Base-by-base conservation (phyloP, 2,113 vertebrate species). In the Nematolebias whitei region DNA sequence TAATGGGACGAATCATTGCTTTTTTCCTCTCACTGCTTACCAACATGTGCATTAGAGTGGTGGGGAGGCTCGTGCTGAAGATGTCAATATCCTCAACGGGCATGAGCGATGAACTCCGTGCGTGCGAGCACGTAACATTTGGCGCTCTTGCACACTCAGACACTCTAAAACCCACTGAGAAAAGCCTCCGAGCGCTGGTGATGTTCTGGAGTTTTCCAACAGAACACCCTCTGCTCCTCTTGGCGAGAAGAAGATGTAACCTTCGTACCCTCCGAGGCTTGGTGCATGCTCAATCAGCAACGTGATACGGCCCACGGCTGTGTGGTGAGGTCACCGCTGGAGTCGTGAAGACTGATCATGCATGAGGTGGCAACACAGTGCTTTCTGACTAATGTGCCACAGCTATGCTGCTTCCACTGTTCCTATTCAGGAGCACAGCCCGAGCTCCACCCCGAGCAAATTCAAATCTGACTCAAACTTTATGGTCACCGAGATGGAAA, bases 221-320 rank as follows among this genome's bases (percentile, higher is more conserved):
- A 68, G 68, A 82, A 68, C 79, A 69, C 78, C 61, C 71, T 60
- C 53, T 49, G 71, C 67, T 54, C 58, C 71, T 54, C 62, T 65
- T 63, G 24, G 76, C 69, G 54, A 76, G 71, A 75, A 57, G 73
- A 69, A 79, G 80, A 81, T 76, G 67, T 75, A 85, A 86, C 83
- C 82, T 45, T 72, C 71, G 44, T 72, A 67, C 67, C 85, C 85
- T 87, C 74, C 16, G 70, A 85, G 78, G 69, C 66, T 68, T 20
- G 68, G 44, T 81, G 79, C 72, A 83, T 81, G 84, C 83, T 86
- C 85, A 85, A 78, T 85, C 81, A 76, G 84, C 83, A 82, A 78
- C 75, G 70, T 65, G 79, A 87, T 86, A 79, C 69, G 60, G 81
- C 85, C 81, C 84, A 47, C 26, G 67, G 88, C 84, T 60, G 80